Evolutionary conservation across 2,888 invertebrate genomes (phyloP).

Genomic region (Mesorhabditis belari): DNA sequence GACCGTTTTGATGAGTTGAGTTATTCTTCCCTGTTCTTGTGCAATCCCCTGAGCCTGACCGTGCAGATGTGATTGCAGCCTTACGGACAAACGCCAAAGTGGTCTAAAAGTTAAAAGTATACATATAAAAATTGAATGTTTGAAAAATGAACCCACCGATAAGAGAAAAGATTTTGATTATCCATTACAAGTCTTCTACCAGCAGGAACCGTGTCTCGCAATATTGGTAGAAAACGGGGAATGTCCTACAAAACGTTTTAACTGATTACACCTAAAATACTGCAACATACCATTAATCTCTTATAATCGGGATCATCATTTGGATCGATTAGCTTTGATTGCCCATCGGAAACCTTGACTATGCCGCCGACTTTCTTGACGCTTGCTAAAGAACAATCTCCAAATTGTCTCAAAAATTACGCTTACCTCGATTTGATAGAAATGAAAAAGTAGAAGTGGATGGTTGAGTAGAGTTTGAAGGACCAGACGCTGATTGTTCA

Average conservation of each 20-base stretch:
- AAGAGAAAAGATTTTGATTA: neutral
- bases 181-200: neutral
- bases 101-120: slow-evolving; percentile 18
- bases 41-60: slow-evolving; percentile 21
- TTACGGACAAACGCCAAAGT: neutral
- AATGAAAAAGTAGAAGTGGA: slow-evolving; percentile 27
- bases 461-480: neutral
- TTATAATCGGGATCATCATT: slow-evolving; percentile 30
- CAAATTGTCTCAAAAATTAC: neutral
- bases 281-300: slow-evolving; percentile 11
- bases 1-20: neutral
- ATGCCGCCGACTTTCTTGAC: slow-evolving; percentile 26
- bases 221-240: slow-evolving; percentile 33
- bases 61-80: neutral
- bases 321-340: slow-evolving; percentile 12
- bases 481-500: slow-evolving; percentile 16
- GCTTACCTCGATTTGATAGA: slow-evolving; percentile 24
- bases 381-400: slow-evolving; percentile 9
- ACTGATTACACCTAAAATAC: neutral
- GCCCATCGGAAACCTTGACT: slow-evolving; percentile 25
- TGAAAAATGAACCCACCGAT: too few species aligned
- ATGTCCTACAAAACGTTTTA: slow-evolving; percentile 16
- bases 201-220: slow-evolving; percentile 16
- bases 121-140: slow-evolving; percentile 3
- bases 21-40: slow-evolving; percentile 22